phyloP scores from a whole-genome alignment of 2,888 invertebrate species.

The Lasioglossum oenotherae region DNA sequence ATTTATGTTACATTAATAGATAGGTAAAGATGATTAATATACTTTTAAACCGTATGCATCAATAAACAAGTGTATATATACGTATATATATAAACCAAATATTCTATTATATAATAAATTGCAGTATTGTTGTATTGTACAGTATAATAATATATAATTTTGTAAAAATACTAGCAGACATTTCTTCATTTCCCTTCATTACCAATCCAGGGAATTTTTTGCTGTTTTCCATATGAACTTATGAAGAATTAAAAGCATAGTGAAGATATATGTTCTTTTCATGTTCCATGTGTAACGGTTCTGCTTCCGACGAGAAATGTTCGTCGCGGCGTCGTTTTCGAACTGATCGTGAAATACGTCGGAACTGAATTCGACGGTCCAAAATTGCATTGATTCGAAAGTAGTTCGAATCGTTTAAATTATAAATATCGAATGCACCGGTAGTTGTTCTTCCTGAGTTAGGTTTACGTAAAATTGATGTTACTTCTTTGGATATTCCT shows the following conservation, averaged over 20 bases:
- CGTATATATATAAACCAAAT: neutral
- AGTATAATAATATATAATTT: constrained; percentile 3
- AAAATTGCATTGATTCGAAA: too few species aligned
- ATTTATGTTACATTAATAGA: constrained; percentile 12
- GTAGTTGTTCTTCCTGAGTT: too few species aligned
- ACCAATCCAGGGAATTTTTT: neutral
- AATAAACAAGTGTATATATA: constrained; percentile 7
- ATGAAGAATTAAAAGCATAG: too few species aligned
- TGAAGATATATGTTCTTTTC: neutral
- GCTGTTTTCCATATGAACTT: neutral
- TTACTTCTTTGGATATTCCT: too few species aligned
- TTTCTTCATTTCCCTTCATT: neutral
- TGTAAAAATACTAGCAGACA: neutral
- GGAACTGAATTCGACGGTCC: too few species aligned
- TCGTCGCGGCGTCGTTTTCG: too few species aligned
- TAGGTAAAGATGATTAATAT: neutral
- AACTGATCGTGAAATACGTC: too few species aligned
- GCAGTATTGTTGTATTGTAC: neutral
- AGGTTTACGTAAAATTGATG: too few species aligned
- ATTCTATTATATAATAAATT: neutral
- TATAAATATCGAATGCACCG: too few species aligned
- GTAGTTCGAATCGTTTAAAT: too few species aligned
- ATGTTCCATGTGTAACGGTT: too few species aligned
- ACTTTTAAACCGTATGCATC: neutral
- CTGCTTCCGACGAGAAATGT: too few species aligned